These are phyloP conservation scores for Patella caerulea DNA, from an alignment of 2,888 invertebrate genomes.

Conservation along the genomic window DNA sequence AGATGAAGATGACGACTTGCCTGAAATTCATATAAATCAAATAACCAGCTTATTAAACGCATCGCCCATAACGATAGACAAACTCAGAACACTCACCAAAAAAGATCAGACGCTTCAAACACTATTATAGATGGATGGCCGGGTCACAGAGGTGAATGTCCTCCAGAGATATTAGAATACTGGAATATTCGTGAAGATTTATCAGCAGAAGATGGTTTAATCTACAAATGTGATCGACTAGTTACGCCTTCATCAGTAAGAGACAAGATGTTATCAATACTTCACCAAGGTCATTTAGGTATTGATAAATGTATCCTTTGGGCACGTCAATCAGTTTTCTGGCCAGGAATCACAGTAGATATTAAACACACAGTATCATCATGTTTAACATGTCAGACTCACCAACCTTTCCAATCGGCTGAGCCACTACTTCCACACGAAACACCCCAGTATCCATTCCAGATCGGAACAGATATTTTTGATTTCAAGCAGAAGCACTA, in stretches of 20 bases:
- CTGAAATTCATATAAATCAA: not conserved
- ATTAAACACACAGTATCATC: constrained; percentile 1
- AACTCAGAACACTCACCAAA: constrained; percentile 11
- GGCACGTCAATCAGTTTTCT: not conserved
- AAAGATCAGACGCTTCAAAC: not conserved
- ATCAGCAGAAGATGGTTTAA: constrained; percentile 18
- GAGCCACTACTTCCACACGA: not conserved
- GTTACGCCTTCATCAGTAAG: not conserved
- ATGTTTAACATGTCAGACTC: not conserved
- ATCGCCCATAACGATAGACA: not conserved
- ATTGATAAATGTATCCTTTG: constrained; percentile 6
- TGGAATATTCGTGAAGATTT: constrained; percentile 18
- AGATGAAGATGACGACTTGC: constrained; percentile 5
- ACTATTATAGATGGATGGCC: constrained; percentile 13
- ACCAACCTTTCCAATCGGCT: not conserved
- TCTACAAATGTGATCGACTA: constrained; percentile 1
- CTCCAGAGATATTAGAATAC: not conserved
- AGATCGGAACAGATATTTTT: constrained; percentile 13
- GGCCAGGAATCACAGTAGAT: constrained; percentile 13
- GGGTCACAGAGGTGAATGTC: constrained; percentile 12
- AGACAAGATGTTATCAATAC: not conserved
- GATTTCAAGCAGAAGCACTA: not conserved
- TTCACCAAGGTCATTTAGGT: not conserved
- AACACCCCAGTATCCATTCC: not conserved
- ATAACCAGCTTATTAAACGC: constrained; percentile 8